These are phyloP conservation scores for Phania funesta DNA, from an alignment of 2,888 invertebrate species.

Conservation along the genomic window DNA sequence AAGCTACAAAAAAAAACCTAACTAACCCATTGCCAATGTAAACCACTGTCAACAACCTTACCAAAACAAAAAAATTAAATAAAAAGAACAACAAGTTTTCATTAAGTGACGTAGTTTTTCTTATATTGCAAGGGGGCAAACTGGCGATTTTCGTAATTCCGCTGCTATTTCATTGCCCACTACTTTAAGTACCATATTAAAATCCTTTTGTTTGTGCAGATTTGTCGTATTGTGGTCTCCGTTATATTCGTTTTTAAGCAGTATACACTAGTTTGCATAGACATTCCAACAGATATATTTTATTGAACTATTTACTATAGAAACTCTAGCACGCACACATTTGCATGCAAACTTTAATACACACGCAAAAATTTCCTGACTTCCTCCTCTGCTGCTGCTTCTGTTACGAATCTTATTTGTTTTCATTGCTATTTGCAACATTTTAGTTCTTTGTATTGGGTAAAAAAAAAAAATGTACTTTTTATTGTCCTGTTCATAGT, in stretches of 20 bases:
- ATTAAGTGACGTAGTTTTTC: no score
- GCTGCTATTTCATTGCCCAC: not conserved
- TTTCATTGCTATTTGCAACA: conserved; percentile 32
- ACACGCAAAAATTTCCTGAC: conserved; percentile 20
- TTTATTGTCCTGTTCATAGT: conserved; percentile 60
- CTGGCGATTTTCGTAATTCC: no score
- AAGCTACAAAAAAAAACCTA: no score
- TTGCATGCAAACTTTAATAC: not conserved
- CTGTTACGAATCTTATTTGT: conserved; percentile 19
- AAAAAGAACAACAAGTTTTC: no score
- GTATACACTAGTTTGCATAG: not conserved
- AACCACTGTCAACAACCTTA: no score
- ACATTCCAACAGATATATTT: conserved; percentile 21
- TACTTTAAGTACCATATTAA: conserved; percentile 18
- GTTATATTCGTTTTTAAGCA: conserved; percentile 1
- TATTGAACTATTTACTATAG: conserved; percentile 57
- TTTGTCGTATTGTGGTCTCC: conserved; percentile 39
- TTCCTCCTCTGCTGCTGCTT: conserved; percentile 3
- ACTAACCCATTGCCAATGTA: no score
- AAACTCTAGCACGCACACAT: conserved; percentile 6
- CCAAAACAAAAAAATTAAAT: no score
- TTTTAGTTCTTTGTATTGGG: conserved; percentile 28
- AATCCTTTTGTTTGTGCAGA: conserved; percentile 30
- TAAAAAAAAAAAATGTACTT: conserved; percentile 38
- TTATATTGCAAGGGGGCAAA: no score